These are phyloP conservation scores for Tetragonula carbonaria DNA, from an alignment of 2,888 invertebrate genomes.

Conservation along the genomic window DNA sequence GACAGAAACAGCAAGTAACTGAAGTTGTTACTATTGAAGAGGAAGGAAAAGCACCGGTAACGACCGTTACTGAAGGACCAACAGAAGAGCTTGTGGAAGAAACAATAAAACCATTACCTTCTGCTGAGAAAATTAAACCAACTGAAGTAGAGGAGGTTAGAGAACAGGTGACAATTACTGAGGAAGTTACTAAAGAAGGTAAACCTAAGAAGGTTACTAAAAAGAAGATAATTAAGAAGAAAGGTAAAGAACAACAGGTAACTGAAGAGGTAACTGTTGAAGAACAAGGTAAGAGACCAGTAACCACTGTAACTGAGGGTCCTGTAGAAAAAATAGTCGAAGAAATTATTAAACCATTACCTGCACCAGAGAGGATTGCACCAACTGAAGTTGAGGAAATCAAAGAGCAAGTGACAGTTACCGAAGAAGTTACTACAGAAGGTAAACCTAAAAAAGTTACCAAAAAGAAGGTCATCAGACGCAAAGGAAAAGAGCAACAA, in stretches of 20 bases:
- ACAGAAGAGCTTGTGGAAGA: conserved; percentile 79
- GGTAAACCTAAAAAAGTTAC: conserved; percentile 79
- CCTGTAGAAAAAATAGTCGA: no score
- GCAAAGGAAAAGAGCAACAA: conserved; percentile 53
- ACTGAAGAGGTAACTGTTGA: no score
- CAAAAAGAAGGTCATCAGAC: conserved; percentile 75
- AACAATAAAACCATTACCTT: conserved; percentile 74
- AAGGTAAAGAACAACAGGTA: no score
- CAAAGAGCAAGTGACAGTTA: conserved; percentile 73
- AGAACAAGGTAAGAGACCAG: no score
- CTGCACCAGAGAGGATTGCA: no score
- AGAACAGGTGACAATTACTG: conserved; percentile 67
- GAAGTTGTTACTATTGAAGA: conserved; percentile 75
- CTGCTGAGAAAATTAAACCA: conserved; percentile 82
- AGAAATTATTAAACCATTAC: no score
- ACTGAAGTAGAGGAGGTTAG: conserved; percentile 69
- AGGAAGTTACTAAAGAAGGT: conserved; percentile 61
- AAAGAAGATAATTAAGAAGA: no score
- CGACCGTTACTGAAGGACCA: conserved; percentile 68
- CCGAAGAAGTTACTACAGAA: conserved; percentile 76
- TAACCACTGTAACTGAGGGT: no score
- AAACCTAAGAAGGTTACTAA: no score
- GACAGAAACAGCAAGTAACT: conserved; percentile 64
- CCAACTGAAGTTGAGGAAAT: conserved; percentile 61
- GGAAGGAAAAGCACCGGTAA: conserved; percentile 70